Evolutionary conservation across 2,888 invertebrate genomes (phyloP).

Genomic region (Iphiclides podalirius): DNA sequence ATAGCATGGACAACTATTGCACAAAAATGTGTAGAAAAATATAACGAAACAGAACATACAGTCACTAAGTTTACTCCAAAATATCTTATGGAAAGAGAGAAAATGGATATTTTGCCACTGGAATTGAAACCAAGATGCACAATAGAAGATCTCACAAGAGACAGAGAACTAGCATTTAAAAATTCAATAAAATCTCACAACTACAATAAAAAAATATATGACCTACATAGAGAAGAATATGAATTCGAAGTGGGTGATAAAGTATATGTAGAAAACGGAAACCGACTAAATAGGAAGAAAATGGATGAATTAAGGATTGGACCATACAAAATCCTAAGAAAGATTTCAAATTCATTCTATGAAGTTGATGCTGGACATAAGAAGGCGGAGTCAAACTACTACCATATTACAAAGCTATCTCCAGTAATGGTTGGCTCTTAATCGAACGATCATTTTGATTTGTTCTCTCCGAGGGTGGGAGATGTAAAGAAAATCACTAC

Average conservation of each 20-base stretch:
- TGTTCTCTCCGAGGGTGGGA: no score
- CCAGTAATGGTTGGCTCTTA: constrained; percentile 5
- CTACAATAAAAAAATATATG: constrained; percentile 20
- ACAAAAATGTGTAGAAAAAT: no score
- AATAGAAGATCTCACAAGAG: no score
- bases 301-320: constrained; percentile 36
- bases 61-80: no score
- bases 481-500: no score
- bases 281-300: constrained; percentile 32
- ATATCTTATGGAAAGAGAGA: no score
- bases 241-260: constrained; percentile 16
- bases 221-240: not conserved
- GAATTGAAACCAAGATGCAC: no score
- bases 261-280: constrained; percentile 33
- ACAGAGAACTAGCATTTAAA: constrained; percentile 22
- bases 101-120: no score
- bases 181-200: constrained; percentile 23
- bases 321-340: constrained; percentile 29
- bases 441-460: no score
- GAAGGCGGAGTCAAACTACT: constrained; percentile 29
- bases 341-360: constrained; percentile 34
- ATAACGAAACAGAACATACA: no score
- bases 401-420: constrained; percentile 31
- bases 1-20: no score
- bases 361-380: constrained; percentile 30